phyloP scores from a whole-genome alignment of 2,113 vertebrate genomes.

The Mormyrus lacerda region DNA sequence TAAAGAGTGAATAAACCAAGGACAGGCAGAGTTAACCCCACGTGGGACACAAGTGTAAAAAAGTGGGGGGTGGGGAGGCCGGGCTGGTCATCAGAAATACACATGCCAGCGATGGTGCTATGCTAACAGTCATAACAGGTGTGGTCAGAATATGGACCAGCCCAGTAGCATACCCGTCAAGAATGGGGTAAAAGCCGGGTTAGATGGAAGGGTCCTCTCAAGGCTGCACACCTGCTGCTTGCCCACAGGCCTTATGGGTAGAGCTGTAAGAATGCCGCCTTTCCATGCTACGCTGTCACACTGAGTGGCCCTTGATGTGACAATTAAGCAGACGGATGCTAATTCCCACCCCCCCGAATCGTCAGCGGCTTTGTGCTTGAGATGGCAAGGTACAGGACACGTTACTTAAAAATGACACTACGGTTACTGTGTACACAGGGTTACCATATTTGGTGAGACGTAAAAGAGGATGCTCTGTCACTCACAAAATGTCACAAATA shows the following conservation, averaged over 20 bases:
- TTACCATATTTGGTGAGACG: background rate
- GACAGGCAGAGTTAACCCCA: constrained; percentile 16
- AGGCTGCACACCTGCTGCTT: background rate
- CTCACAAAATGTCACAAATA: background rate
- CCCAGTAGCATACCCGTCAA: background rate
- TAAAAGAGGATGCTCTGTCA: background rate
- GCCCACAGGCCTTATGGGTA: background rate
- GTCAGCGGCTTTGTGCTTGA: background rate
- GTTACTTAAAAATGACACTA: background rate
- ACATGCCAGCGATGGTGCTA: background rate
- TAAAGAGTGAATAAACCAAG: constrained; percentile 16
- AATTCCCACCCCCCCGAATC: background rate
- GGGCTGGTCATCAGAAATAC: background rate
- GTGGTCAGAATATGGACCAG: background rate
- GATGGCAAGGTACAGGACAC: background rate
- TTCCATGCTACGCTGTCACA: background rate
- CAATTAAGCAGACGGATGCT: background rate
- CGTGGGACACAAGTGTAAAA: constrained; percentile 19
- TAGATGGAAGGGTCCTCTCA: background rate
- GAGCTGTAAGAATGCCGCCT: background rate
- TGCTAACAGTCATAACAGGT: background rate
- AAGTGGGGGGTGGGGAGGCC: background rate
- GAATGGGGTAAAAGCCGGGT: background rate
- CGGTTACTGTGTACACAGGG: background rate
- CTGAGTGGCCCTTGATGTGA: background rate